phyloP scores from a whole-genome alignment of 2,888 invertebrate species.

The Melieria omissa region DNA sequence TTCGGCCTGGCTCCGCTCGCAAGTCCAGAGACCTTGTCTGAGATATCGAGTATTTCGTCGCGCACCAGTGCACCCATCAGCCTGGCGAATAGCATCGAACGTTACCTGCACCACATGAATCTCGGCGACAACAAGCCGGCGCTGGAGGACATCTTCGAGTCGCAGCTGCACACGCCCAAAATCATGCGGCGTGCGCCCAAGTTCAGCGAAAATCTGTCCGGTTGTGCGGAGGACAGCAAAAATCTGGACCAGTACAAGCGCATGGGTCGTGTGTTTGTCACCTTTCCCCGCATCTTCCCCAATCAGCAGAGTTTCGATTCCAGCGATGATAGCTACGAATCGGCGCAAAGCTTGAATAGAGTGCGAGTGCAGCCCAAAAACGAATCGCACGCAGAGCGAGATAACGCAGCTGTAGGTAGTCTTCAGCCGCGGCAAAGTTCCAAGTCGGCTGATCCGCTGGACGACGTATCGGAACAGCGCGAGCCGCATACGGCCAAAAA shows the following conservation, averaged over 20 bases:
- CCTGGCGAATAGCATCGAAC: constrained; percentile 63
- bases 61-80: constrained; percentile 72
- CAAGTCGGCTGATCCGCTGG: constrained; percentile 71
- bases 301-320: constrained; percentile 36
- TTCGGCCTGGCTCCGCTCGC: constrained; percentile 81
- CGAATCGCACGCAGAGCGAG: constrained; percentile 12
- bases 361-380: constrained; percentile 39
- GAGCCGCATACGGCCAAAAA: constrained; percentile 54
- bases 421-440: constrained; percentile 60
- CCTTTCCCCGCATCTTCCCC: constrained; percentile 62
- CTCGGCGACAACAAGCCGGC: constrained; percentile 52
- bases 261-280: constrained; percentile 68
- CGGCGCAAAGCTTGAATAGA: constrained; percentile 57
- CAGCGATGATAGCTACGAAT: constrained; percentile 58
- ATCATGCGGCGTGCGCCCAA: constrained; percentile 75
- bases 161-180: constrained; percentile 69
- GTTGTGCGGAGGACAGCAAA: constrained; percentile 75
- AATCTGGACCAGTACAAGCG: constrained; percentile 70
- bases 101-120: constrained; percentile 57
- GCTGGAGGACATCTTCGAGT: constrained; percentile 65
- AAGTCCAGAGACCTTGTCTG: constrained; percentile 84
- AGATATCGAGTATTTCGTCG: constrained; percentile 82
- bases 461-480: constrained; percentile 55
- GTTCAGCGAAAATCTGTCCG: constrained; percentile 73
- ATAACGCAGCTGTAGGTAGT: neutral